Conservation (phyloP, 2,888 invertebrate species). For the Archips xylosteana region DNA sequence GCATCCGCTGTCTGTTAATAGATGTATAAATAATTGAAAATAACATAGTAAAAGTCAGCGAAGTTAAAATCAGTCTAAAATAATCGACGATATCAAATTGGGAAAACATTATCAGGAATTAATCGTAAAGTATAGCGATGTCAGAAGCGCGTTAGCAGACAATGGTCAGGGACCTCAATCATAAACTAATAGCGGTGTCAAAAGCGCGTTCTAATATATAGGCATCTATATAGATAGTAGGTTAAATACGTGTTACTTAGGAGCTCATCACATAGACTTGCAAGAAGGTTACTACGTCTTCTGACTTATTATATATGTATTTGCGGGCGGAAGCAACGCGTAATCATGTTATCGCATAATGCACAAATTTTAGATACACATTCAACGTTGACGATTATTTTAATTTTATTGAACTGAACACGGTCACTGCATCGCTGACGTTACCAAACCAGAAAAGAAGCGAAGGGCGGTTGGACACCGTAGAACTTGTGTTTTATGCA, state of each 20-base stretch:
- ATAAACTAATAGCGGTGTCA: too few relatives aligned
- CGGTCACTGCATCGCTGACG: neutral
- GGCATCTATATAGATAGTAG: too few relatives aligned
- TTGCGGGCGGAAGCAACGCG: slow-evolving; percentile 15
- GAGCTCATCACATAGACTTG: neutral
- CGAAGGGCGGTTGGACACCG: neutral
- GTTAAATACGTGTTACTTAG: too few relatives aligned
- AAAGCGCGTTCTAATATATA: too few relatives aligned
- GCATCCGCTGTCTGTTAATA: slow-evolving; percentile 32
- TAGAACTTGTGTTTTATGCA: neutral
- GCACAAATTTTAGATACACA: slow-evolving; percentile 5
- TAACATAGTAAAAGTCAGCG: slow-evolving; percentile 1
- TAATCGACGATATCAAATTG: neutral
- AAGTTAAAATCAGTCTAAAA: neutral
- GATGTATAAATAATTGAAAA: slow-evolving; percentile 35
- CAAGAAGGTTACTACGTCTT: slow-evolving; percentile 11
- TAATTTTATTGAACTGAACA: neutral
- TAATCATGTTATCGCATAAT: slow-evolving; percentile 17
- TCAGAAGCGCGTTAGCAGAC: neutral
- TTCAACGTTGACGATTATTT: neutral
- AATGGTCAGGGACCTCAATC: too few relatives aligned
- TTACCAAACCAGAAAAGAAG: slow-evolving; percentile 1
- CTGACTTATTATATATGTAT: slow-evolving; percentile 38
- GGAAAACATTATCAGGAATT: neutral
- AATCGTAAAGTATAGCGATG: neutral